Evolutionary conservation across 2,797 vertebrate species (phyloP), one percentile per base, ranked within the genome.

Genomic region (Artibeus lituratus): DNA sequence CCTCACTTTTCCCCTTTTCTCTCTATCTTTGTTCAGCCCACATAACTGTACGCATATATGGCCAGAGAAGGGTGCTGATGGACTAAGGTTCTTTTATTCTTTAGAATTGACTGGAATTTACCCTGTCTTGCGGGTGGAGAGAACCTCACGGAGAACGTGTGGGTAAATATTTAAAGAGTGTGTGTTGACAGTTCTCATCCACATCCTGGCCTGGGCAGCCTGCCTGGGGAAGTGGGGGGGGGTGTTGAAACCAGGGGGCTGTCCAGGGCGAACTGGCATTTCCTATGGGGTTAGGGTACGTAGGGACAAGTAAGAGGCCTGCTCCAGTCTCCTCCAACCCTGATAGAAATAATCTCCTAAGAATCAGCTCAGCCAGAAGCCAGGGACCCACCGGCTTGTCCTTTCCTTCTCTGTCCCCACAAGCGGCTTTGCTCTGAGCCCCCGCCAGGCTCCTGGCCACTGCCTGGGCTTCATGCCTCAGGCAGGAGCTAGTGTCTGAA

Each of bases 141-240:
- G 26, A 88, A 80, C 85, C 57, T 6, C 86, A 92, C 65, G 83
- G 70, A 96, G 73, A 97, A 96, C 90, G 76, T 85, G 82, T 97
- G 83, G 87, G 84, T 94, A 97, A 98, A 98, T 95, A 97, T 97
- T 96, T 97, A 90, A 91, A 97, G 91, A 98, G 87, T 93, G 29
- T 95, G 93, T 96, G 87, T 94, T 97, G 96, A 95, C 90, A 96
- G 94, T 95, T 92, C 42, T 89, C 94, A 87, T 96, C 93, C 67
- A 94, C 94, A 94, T 92, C 88, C 94, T 94, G 95, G 85, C 90
- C 92, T 94, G 96, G 95, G 84, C 94, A 91, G 73, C 73, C 59
- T 92, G 94, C 92, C 82, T 96, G 72, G 78, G 70, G 85, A 90
- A 51, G 69, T 44, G 11, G 12, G 35, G 35, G 35, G 67, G 1